phyloP scores from a whole-genome alignment of 2,888 invertebrate species.

The Pyralis farinalis region DNA sequence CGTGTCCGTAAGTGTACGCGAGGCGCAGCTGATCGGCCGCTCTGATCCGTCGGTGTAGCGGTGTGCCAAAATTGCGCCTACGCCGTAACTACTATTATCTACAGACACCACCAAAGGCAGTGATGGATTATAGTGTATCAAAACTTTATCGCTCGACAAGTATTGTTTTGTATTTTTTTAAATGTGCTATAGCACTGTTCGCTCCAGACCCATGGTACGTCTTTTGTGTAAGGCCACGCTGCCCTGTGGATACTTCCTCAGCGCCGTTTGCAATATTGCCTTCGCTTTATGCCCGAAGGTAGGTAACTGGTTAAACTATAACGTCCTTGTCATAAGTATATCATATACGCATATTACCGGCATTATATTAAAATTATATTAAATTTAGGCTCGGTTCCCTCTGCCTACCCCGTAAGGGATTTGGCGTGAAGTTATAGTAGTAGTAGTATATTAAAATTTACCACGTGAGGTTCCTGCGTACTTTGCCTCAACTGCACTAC shows the following conservation, averaged over 20 bases:
- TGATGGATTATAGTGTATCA: not conserved
- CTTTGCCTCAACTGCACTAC: too few species aligned
- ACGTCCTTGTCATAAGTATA: too few species aligned
- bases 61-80: slow-evolving; percentile 85
- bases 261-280: slow-evolving; percentile 10
- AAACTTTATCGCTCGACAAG: not conserved
- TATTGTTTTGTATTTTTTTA: too few species aligned
- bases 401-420: too few species aligned
- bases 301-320: too few species aligned
- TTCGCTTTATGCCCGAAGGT: slow-evolving; percentile 10
- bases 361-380: too few species aligned
- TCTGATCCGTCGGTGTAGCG: slow-evolving; percentile 53
- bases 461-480: too few species aligned
- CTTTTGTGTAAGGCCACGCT: slow-evolving; percentile 25
- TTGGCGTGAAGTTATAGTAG: too few species aligned
- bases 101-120: not conserved
- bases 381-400: too few species aligned
- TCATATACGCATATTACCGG: too few species aligned
- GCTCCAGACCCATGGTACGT: slow-evolving; percentile 15
- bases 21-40: slow-evolving; percentile 2
- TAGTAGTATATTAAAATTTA: too few species aligned
- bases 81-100: slow-evolving; percentile 50
- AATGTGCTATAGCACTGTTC: slow-evolving; percentile 16
- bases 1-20: not conserved
- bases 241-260: slow-evolving; percentile 1